Evolutionary conservation across 2,888 invertebrate genomes (phyloP).

Genomic region (Clostera curtula): DNA sequence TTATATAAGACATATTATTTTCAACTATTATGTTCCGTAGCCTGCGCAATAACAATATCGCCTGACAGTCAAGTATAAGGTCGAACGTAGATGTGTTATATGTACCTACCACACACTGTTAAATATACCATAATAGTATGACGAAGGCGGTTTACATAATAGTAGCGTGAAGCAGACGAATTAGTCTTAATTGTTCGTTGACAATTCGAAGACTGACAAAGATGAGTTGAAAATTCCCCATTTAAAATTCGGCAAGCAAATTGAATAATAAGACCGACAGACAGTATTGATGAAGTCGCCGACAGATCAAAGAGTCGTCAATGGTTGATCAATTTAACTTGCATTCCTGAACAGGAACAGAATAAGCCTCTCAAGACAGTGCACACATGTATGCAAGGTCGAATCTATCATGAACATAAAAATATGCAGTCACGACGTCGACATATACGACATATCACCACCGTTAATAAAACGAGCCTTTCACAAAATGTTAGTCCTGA

Average conservation of each 20-base stretch:
- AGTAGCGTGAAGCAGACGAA: constrained; percentile 11
- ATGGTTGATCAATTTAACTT: constrained; percentile 41
- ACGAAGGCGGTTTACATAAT: constrained; percentile 14
- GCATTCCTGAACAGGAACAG: constrained; percentile 29
- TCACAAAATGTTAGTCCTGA: constrained; percentile 12
- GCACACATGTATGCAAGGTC: constrained; percentile 45
- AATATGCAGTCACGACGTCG: constrained; percentile 35
- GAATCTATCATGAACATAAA: constrained; percentile 29
- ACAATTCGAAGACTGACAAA: constrained; percentile 6
- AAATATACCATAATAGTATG: too few species aligned
- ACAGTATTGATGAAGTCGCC: constrained; percentile 35
- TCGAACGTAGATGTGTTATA: constrained; percentile 14
- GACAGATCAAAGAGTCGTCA: constrained; percentile 39
- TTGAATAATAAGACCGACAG: constrained; percentile 22
- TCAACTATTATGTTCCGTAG: constrained; percentile 26
- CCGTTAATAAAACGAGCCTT: constrained; percentile 8
- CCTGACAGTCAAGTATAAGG: constrained; percentile 33
- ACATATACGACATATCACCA: constrained; percentile 25
- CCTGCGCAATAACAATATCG: constrained; percentile 30
- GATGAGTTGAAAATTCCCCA: constrained; percentile 12
- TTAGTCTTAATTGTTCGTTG: constrained; percentile 14
- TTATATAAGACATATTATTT: constrained; percentile 30
- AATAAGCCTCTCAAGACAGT: constrained; percentile 32
- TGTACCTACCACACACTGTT: too few species aligned
- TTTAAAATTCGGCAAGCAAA: constrained; percentile 13